Evolutionary conservation across 2,888 invertebrate genomes (phyloP).

Genomic region (Candidula unifasciata): DNA sequence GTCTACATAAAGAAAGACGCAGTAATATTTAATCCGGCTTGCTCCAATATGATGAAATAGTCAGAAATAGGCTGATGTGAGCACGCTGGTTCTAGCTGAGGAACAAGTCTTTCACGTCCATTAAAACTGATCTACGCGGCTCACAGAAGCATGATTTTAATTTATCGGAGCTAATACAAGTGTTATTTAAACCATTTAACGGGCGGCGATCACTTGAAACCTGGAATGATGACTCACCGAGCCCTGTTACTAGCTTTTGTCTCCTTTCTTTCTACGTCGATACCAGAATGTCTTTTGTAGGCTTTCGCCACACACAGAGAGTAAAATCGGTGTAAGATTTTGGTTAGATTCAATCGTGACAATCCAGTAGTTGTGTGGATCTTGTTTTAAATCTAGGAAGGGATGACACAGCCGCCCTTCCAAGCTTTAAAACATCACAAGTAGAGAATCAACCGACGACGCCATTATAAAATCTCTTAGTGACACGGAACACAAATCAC

Average conservation of each 20-base stretch:
- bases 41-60: slow-evolving; percentile 41
- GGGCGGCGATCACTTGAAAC: slow-evolving; percentile 42
- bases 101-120: neutral
- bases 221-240: slow-evolving; percentile 29
- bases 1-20: slow-evolving; percentile 12
- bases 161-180: slow-evolving; percentile 14
- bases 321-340: slow-evolving; percentile 15
- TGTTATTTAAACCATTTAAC: neutral
- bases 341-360: slow-evolving; percentile 49
- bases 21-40: slow-evolving; percentile 9
- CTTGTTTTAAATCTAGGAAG: slow-evolving; percentile 52
- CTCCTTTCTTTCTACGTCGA: slow-evolving; percentile 14
- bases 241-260: neutral
- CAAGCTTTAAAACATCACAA: slow-evolving; percentile 52
- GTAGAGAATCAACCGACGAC: slow-evolving; percentile 46
- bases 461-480: slow-evolving; percentile 49
- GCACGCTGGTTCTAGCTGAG: neutral
- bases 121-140: neutral
- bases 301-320: neutral
- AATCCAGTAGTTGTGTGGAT: slow-evolving; percentile 47
- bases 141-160: neutral
- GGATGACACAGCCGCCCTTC: slow-evolving; percentile 43
- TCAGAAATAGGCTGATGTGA: neutral
- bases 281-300: neutral
- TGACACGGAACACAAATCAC: slow-evolving; percentile 36